Conservation (phyloP, 1,140 invertebrate genomes). For the Cydia amplana region DNA sequence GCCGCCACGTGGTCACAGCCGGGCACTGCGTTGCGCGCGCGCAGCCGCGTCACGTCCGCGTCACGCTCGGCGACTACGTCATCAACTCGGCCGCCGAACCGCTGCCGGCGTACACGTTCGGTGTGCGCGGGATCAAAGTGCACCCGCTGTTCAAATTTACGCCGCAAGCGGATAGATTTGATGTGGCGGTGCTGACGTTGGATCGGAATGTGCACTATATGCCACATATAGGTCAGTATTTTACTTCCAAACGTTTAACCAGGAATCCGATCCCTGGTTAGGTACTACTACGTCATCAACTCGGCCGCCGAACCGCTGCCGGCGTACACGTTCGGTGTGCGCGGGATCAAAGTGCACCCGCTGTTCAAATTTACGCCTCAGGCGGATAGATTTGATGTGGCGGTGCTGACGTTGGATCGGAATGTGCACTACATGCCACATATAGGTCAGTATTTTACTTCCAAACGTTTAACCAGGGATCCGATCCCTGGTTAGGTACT, state of each 20-base stretch:
- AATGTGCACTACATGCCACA: constrained; percentile 95
- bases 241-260: too few species aligned
- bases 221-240: constrained; percentile 88
- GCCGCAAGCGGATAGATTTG: constrained; percentile 93
- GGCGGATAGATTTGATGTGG: constrained; percentile 94
- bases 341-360: constrained; percentile 93
- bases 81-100: constrained; percentile 95
- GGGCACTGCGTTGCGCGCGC: constrained; percentile 97
- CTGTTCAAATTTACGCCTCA: constrained; percentile 97
- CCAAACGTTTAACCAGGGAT: too few species aligned
- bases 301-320: constrained; percentile 93
- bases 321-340: constrained; percentile 93
- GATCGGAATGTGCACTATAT: constrained; percentile 93
- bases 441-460: constrained; percentile 81
- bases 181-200: constrained; percentile 93
- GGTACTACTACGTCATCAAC: constrained; percentile 97
- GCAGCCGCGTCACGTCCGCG: constrained; percentile 92
- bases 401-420: constrained; percentile 92
- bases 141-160: constrained; percentile 98
- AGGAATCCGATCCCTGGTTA: too few species aligned
- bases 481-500: too few species aligned
- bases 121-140: constrained; percentile 92
- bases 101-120: constrained; percentile 93
- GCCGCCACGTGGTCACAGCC: constrained; percentile 96
- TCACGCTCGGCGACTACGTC: constrained; percentile 95